Conservation (phyloP, 2,113 vertebrate species). For the Pachyramphus minor region DNA sequence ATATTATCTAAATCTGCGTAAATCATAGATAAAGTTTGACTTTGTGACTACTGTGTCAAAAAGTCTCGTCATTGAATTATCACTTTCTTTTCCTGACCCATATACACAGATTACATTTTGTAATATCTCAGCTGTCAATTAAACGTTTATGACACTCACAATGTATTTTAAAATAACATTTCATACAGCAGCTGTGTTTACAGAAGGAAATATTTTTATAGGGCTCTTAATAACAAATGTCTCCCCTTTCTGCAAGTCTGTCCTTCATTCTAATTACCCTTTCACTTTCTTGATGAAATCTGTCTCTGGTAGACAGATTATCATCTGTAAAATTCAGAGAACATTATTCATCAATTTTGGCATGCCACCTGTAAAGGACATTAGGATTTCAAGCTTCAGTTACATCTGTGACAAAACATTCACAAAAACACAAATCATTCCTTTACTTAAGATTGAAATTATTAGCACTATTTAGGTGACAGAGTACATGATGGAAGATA, state of each 20-base stretch:
- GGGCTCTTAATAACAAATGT: slow-evolving; percentile 53
- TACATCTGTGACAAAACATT: neutral
- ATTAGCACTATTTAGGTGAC: neutral
- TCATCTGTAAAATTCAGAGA: slow-evolving; percentile 51
- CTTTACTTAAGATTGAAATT: neutral
- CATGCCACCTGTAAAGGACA: slow-evolving; percentile 68
- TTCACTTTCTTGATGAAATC: slow-evolving; percentile 55
- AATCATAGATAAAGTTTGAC: neutral
- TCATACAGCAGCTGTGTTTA: slow-evolving; percentile 80
- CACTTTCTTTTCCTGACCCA: neutral
- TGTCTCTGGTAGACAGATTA: slow-evolving; percentile 60
- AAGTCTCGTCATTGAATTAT: neutral
- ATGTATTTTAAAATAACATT: slow-evolving; percentile 48
- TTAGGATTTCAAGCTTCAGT: slow-evolving; percentile 44
- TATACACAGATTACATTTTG: neutral
- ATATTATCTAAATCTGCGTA: neutral
- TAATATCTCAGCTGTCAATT: slow-evolving; percentile 27
- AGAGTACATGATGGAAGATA: neutral
- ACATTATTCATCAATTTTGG: slow-evolving; percentile 49
- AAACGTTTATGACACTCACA: slow-evolving; percentile 30
- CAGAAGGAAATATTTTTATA: slow-evolving; percentile 77
- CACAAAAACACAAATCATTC: neutral
- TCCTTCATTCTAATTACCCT: slow-evolving; percentile 48
- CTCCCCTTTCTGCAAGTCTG: slow-evolving; percentile 39
- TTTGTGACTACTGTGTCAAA: neutral